Base-by-base conservation (phyloP, 2,797 vertebrate genomes). In the Eremophila alpestris region DNA sequence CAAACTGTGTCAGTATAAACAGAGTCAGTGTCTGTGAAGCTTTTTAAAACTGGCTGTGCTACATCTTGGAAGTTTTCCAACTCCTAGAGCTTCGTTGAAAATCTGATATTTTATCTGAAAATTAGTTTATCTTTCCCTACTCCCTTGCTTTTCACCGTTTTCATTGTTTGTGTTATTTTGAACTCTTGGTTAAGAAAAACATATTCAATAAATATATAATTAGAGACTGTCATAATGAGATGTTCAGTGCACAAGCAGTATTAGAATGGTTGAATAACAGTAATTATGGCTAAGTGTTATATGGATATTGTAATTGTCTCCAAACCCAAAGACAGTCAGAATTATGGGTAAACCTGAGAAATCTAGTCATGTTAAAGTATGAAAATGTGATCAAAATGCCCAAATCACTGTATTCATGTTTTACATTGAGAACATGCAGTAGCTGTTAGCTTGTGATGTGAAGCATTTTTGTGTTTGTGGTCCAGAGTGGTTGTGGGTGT, bases 241-340 rank as follows among this genome's bases (percentile, higher is more conserved):
- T 62, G n/a, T 79, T 92, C 36, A 49, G 32, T 88, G 40, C 70
- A 63, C 49, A 77, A 70, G 20, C 60, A 64, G n/a, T 70, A 59
- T 87, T 76, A 70, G 54, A 92, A 76, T 84, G 41, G 18, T 58
- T 89, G 83, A 91, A 91, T 88, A 93, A 87, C 55, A 93, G 67
- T 95, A 90, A 89, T 93, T 93, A 56, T 73, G 59, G 40, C 54
- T 85, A 49, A 87, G 23, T 76, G 78, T 83, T 93, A 40, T 14
- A 59, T 30, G 48, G 78, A 24, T 94, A 80, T 56, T 89, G 68
- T 79, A 92, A 92, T 89, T 91, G 54, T 89, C 58, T 89, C 45
- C 58, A 87, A 41, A 85, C 54, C 60, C 82, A 71, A 64, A 49
- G 32, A 56, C 59, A 27, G 3, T 5, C 36, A 38, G 83, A 88